A percentile compares a stretch with the other conserved stretches of the same genome.
These are phyloP conservation scores for Peromyscus nudipes DNA, from an alignment of 2,797 vertebrate genomes.

Conservation along the genomic window DNA sequence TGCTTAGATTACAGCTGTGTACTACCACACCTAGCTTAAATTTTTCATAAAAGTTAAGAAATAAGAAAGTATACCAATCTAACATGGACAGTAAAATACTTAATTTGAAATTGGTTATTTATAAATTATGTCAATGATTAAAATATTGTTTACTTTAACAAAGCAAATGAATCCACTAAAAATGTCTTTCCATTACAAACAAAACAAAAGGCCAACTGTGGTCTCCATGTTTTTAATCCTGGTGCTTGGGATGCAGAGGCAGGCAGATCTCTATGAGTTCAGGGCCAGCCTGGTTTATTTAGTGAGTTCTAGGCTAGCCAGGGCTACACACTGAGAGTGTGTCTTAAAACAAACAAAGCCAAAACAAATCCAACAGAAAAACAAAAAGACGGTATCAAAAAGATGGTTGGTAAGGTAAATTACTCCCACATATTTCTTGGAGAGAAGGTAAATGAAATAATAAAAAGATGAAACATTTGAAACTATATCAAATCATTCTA, in stretches of 20 bases:
- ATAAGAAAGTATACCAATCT: not conserved
- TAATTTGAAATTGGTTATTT: slow-evolving; percentile 56
- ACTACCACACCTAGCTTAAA: not conserved
- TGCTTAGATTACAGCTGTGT: not conserved
- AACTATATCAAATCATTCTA: not conserved
- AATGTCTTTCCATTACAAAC: slow-evolving; percentile 10
- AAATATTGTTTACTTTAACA: slow-evolving; percentile 16
- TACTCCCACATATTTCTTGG: not conserved
- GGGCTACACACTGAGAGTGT: not conserved
- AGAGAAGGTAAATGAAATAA: slow-evolving; percentile 1
- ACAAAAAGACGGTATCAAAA: not conserved
- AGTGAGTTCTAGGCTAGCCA: not conserved
- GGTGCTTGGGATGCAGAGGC: not conserved
- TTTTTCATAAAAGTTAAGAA: slow-evolving; percentile 42
- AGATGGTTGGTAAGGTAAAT: not conserved
- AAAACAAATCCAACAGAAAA: not conserved
- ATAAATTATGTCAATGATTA: slow-evolving; percentile 23
- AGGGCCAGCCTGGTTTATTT: not conserved
- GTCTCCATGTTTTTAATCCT: not conserved
- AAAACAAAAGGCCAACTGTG: slow-evolving; percentile 21
- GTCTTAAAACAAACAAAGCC: not conserved
- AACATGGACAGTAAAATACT: not conserved
- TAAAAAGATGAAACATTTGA: not conserved
- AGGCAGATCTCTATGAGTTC: not conserved
- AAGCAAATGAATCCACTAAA: not conserved